These are phyloP conservation scores for Endomychus coccineus DNA, from an alignment of 2,888 invertebrate genomes.

Conservation along the genomic window DNA sequence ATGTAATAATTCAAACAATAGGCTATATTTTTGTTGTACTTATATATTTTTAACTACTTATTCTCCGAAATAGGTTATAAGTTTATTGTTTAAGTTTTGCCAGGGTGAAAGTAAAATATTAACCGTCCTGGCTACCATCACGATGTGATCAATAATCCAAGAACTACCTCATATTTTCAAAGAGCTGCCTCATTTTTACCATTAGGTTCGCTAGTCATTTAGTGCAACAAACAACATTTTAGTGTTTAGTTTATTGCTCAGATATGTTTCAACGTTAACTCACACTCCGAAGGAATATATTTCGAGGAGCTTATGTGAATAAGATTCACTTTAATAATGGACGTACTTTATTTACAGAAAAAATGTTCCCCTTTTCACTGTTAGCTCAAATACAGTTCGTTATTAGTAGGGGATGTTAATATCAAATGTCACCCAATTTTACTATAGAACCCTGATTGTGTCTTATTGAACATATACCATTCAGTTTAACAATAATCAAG, in stretches of 20 bases:
- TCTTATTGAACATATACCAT: too few relatives aligned
- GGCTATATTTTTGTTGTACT: conserved; percentile 32
- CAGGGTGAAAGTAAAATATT: conserved; percentile 25
- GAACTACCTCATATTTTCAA: conserved; percentile 27
- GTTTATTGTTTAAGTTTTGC: conserved; percentile 19
- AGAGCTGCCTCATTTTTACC: conserved; percentile 30
- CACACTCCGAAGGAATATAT: conserved; percentile 10
- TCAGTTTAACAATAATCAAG: too few relatives aligned
- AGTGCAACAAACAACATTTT: conserved; percentile 28
- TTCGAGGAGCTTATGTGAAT: conserved; percentile 22
- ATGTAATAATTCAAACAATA: conserved; percentile 24
- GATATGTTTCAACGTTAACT: conserved; percentile 19
- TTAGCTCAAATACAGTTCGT: conserved; percentile 14
- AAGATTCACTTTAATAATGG: conserved; percentile 21
- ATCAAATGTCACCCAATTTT: conserved; percentile 11
- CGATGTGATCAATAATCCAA: conserved; percentile 18
- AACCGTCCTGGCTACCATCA: conserved; percentile 24
- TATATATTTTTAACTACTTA: conserved; percentile 30
- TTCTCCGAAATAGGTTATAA: conserved; percentile 21
- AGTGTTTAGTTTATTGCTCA: conserved; percentile 27
- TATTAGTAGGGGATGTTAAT: conserved; percentile 12
- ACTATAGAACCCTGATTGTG: conserved; percentile 32
- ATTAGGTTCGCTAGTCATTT: conserved; percentile 35
- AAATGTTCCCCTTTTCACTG: conserved; percentile 8
- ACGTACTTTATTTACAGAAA: too few relatives aligned